Evolutionary conservation across 1,140 invertebrate species (phyloP).

Genomic region (Aphis gossypii): DNA sequence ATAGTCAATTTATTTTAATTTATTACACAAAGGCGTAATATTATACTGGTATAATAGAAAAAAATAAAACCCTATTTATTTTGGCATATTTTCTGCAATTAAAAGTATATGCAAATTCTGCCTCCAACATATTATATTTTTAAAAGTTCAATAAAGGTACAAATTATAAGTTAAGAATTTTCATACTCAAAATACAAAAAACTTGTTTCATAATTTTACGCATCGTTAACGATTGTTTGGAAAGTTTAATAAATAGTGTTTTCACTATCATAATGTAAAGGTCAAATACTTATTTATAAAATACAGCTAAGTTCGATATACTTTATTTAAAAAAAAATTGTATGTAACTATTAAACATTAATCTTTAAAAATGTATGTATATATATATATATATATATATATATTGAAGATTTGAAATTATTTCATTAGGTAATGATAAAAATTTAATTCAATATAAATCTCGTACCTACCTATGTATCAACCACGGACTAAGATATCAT

Average conservation of each 20-base stretch:
- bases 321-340: not conserved
- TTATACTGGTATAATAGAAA: not conserved
- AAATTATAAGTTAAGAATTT: conserved; percentile 4
- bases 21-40: no score
- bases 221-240: conserved; percentile 9
- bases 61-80: not conserved
- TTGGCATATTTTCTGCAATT: not conserved
- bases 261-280: not conserved
- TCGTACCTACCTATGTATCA: no score
- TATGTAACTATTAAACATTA: not conserved
- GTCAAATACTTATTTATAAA: conserved; percentile 3
- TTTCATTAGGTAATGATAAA: not conserved
- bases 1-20: no score
- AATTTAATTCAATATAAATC: not conserved
- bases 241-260: conserved; percentile 15
- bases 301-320: not conserved
- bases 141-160: not conserved
- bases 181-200: not conserved
- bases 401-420: not conserved
- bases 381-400: not conserved
- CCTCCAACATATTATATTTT: not conserved
- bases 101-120: not conserved
- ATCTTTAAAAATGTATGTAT: not conserved
- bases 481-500: no score
- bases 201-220: conserved; percentile 23